Percentiles rank a stretch among this genome's conserved stretches.
Conservation (phyloP, 2,797 vertebrate genomes). For the Amniataba percoides region DNA sequence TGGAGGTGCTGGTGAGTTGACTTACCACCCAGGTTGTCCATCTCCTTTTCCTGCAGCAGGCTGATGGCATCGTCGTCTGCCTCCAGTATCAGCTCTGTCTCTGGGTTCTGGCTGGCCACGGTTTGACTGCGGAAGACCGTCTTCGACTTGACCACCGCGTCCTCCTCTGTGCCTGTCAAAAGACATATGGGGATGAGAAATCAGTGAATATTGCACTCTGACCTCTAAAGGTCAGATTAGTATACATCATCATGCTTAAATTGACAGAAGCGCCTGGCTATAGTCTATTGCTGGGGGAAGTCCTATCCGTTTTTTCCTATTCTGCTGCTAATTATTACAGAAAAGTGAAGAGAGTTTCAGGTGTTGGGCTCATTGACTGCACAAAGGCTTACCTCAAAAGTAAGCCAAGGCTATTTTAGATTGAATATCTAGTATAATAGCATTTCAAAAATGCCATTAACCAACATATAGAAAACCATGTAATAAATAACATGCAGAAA, state of each 20-base stretch:
- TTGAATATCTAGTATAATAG: neutral
- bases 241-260: neutral
- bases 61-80: slow-evolving; percentile 95
- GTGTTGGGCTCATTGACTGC: neutral
- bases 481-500: neutral
- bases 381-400: neutral
- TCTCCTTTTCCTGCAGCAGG: slow-evolving; percentile 96
- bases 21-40: slow-evolving; percentile 96
- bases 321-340: neutral
- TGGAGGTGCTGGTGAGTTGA: slow-evolving; percentile 39
- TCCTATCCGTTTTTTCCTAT: neutral
- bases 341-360: neutral
- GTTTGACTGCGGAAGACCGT: slow-evolving; percentile 90
- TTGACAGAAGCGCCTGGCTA: neutral
- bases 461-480: neutral
- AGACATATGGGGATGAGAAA: slow-evolving; percentile 18
- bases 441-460: neutral
- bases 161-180: slow-evolving; percentile 89
- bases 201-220: slow-evolving; percentile 14
- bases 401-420: neutral
- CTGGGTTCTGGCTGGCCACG: slow-evolving; percentile 89
- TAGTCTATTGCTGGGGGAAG: neutral
- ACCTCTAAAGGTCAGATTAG: slow-evolving; percentile 20
- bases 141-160: slow-evolving; percentile 89
- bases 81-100: slow-evolving; percentile 94